Evolutionary conservation across 2,888 invertebrate genomes (phyloP), one percentile per base, ranked within the genome.

Genomic region (Ichneumon xanthorius): DNA sequence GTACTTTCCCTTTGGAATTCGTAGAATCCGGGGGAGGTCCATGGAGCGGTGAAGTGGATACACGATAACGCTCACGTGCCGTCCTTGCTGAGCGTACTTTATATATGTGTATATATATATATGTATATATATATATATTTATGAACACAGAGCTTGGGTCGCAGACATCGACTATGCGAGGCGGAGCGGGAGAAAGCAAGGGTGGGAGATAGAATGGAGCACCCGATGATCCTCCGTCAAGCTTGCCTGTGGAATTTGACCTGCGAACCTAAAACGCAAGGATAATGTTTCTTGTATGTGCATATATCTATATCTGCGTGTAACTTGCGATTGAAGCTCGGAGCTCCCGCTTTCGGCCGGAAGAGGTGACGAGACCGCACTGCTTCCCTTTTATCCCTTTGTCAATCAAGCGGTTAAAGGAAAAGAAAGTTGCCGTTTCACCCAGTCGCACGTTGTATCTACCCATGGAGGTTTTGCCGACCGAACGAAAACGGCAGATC

Each of bases 61-160:
- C 72, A 55, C 78, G 82, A 85, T 85, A 85, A 85, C 75, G 67
- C 53, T 80, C 67, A 68, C 75, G 70, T 65, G 70, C 53, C 58
- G 37, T 63, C 75, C 63, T 82, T 78, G 26, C 7, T 68, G 50
- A 30, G 30, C 67, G 37, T 37, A 14, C 67, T 50, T 63, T 22
- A 65, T 78, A 55, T 40, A 65, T 40, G 9, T 37, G 9, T 40
- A 40, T 40, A 40, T 40, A 40, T 40, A 40, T 40, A 40, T 40
- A 40, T 40, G 9, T 9, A 11, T 40, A 11, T 40, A 40, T 40
- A 40, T 40, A 40, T 40, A 40, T 40, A 40, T 40, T 2, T 40
- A 40, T 40, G 58, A 45, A 33, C 75, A 79, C 58, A 71, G 50
- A 76, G 63, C 70, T 76, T 61, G 63, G 40, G 61, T 58, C 19